Percentiles rank a stretch among this genome's conserved stretches.
Evolutionary conservation across 92 coral and sea anemone genomes (phyloP).

Genomic region (Chrysogorgia sp.): DNA sequence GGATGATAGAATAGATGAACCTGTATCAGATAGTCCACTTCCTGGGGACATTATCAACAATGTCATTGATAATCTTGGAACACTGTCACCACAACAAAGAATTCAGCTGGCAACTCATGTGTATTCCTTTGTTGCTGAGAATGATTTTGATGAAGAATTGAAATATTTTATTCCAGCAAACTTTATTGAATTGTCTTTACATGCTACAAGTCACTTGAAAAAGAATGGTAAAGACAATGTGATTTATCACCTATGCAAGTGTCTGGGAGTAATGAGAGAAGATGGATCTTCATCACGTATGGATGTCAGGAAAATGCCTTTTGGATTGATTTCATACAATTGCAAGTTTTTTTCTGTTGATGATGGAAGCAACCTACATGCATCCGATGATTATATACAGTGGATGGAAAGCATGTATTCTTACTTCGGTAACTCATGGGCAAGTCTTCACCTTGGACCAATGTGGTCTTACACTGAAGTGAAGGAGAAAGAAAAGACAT

Average conservation of each 20-base stretch:
- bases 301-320: slow-evolving; percentile 57
- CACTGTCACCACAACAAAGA: slow-evolving; percentile 24
- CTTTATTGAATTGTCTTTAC: slow-evolving; percentile 29
- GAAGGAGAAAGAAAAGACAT: neutral
- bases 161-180: slow-evolving; percentile 20
- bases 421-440: slow-evolving; percentile 58
- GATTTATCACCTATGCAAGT: slow-evolving; percentile 32
- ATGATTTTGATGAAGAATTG: slow-evolving; percentile 30
- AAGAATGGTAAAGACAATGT: slow-evolving; percentile 47
- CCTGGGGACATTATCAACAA: slow-evolving; percentile 33
- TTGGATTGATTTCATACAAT: slow-evolving; percentile 51
- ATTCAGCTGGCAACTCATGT: slow-evolving; percentile 26
- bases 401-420: slow-evolving; percentile 64
- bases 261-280: slow-evolving; percentile 33
- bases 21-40: neutral
- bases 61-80: slow-evolving; percentile 6
- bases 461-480: slow-evolving; percentile 57
- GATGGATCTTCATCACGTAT: slow-evolving; percentile 32
- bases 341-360: slow-evolving; percentile 55
- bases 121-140: slow-evolving; percentile 18
- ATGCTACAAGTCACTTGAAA: slow-evolving; percentile 22
- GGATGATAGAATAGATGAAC: neutral
- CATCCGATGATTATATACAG: slow-evolving; percentile 43
- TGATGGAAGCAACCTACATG: slow-evolving; percentile 49
- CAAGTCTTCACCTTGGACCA: slow-evolving; percentile 60